These are phyloP conservation scores for Ormyrus nitidulus DNA, from an alignment of 2,888 invertebrate genomes.

Conservation along the genomic window DNA sequence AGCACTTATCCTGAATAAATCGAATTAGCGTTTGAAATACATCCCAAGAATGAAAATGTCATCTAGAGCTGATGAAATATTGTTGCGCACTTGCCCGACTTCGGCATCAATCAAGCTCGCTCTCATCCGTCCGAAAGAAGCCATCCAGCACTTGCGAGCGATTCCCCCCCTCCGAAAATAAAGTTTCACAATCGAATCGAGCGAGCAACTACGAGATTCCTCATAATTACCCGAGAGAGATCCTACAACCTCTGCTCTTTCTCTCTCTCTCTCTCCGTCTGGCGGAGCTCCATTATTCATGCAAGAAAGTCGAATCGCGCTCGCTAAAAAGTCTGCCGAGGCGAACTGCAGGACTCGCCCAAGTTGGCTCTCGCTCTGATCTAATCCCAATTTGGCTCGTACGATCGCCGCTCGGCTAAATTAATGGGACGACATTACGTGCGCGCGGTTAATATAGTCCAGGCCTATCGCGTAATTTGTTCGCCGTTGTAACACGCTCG, in stretches of 20 bases:
- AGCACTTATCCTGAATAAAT: too few relatives aligned
- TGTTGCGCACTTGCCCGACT: not conserved
- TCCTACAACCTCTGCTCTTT: too few relatives aligned
- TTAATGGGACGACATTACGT: slow-evolving; percentile 54
- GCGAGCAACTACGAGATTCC: slow-evolving; percentile 13
- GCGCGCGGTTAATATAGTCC: slow-evolving; percentile 53
- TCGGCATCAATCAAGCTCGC: slow-evolving; percentile 2
- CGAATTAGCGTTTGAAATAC: too few relatives aligned
- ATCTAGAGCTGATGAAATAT: not conserved
- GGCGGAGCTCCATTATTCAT: slow-evolving; percentile 28
- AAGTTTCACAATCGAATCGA: slow-evolving; percentile 19
- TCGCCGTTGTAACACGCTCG: slow-evolving; percentile 22
- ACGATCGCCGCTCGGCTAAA: slow-evolving; percentile 39
- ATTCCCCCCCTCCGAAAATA: not conserved
- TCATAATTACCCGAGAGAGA: slow-evolving; percentile 18
- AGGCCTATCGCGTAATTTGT: slow-evolving; percentile 51
- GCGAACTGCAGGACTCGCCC: slow-evolving; percentile 17
- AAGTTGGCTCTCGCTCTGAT: slow-evolving; percentile 47
- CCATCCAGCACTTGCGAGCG: not conserved
- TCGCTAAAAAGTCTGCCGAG: slow-evolving; percentile 19
- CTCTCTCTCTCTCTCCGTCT: too few relatives aligned
- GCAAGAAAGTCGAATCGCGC: slow-evolving; percentile 10
- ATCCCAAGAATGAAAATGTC: not conserved
- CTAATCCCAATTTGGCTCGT: slow-evolving; percentile 54
- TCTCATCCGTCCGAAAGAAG: not conserved